Conservation (phyloP, 2,797 vertebrate species). For the Spondyliosoma cantharus region DNA sequence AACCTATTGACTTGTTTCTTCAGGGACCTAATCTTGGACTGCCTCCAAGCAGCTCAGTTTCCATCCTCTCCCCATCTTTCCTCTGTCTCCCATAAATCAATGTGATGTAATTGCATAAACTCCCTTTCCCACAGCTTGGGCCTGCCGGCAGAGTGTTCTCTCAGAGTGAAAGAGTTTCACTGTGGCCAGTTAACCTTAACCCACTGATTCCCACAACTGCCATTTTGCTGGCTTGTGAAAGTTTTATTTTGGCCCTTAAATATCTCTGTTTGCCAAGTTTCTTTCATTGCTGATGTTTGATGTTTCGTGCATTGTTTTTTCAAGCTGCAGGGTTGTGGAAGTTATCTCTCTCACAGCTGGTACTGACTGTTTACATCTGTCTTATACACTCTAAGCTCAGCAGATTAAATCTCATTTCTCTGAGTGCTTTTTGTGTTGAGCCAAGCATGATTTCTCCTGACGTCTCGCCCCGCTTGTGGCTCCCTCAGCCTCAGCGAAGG, state of each 20-base stretch:
- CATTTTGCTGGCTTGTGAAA: constrained; percentile 51
- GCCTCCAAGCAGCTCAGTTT: constrained; percentile 82
- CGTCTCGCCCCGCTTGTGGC: constrained; percentile 64
- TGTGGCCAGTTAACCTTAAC: constrained; percentile 74
- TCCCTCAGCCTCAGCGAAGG: constrained; percentile 62
- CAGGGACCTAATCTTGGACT: constrained; percentile 80
- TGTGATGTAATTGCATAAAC: constrained; percentile 85
- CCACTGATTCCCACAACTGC: constrained; percentile 61
- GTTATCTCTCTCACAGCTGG: constrained; percentile 71
- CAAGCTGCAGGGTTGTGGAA: constrained; percentile 43
- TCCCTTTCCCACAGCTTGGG: constrained; percentile 82
- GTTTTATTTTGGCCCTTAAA: constrained; percentile 54
- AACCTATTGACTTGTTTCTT: constrained; percentile 84
- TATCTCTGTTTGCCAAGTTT: constrained; percentile 45
- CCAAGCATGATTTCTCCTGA: constrained; percentile 76
- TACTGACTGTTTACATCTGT: constrained; percentile 73
- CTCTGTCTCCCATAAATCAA: constrained; percentile 83
- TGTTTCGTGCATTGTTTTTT: constrained; percentile 67
- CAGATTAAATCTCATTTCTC: constrained; percentile 82
- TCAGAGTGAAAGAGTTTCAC: constrained; percentile 72
- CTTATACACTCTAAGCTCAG: constrained; percentile 71
- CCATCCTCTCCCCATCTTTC: constrained; percentile 78
- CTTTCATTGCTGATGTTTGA: constrained; percentile 40
- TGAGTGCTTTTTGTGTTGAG: constrained; percentile 79
- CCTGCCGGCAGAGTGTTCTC: constrained; percentile 66